Evolutionary conservation across 2,888 invertebrate genomes (phyloP), one percentile per base, ranked within the genome.

Genomic region (Erebia ligea): DNA sequence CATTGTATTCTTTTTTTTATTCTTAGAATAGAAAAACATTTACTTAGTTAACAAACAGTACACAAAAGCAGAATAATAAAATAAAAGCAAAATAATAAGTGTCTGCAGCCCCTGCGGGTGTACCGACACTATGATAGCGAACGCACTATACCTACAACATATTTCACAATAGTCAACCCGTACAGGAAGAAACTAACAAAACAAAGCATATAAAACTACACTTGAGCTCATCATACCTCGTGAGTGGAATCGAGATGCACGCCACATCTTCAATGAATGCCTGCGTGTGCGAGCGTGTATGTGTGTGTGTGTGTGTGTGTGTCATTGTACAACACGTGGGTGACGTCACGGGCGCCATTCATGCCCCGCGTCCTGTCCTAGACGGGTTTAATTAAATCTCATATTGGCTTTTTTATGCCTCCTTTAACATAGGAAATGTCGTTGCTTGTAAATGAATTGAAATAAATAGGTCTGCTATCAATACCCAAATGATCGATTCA

Each of bases 281-380:
- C n/a, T 57, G 61, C 42, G 62, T 67, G 69, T 64, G 59, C 17
- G 66, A 13, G 15, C 42, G 76, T 68, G 67, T 64, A 75, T 68
- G 67, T 64, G 61, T 40, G 62, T 67, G 69, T 64, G 59, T 42
- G 66, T 64, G 56, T 62, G 6, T 72, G 68, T 69, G 73, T 66
- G 58, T 9, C 2, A 9, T 10, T 10, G 19, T 25, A 4, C 5
- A 13, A 25, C 15, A 13, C 25, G 21, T 57, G 73, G 62, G 75
- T 76, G 71, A 70, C 76, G 76, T 73, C 75, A 72, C 70, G 59
- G 67, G 71, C 45, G 45, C 69, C 59, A 67, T 67, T 70, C 69
- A 70, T 65, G 57, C 52, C 69, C 11, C 40, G 52, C 64, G 25
- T 56, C 40, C 52, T 45, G 54, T 25, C 65, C 64, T 69, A 65